Percentiles rank a stretch among this genome's conserved stretches.
Conservation (phyloP, 2,113 vertebrate species). For the Lophotis ruficrista region DNA sequence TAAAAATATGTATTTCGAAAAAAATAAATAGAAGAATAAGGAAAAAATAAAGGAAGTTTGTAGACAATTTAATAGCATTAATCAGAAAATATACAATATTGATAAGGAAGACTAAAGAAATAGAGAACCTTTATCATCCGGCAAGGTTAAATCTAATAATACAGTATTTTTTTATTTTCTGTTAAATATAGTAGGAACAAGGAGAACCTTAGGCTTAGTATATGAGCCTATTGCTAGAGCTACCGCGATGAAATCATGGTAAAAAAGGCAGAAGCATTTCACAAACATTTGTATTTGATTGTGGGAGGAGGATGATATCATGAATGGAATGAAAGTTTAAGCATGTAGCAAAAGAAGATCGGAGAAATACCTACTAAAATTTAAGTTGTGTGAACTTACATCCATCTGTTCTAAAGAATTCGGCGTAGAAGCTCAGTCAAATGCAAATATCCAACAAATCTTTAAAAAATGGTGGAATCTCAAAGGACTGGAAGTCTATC, state of each 20-base stretch:
- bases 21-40: background rate
- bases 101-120: background rate
- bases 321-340: background rate
- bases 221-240: background rate
- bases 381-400: background rate
- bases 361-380: background rate
- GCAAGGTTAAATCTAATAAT: background rate
- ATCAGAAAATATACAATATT: background rate
- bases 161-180: background rate
- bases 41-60: background rate
- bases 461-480: background rate
- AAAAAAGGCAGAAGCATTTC: background rate
- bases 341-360: background rate
- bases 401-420: background rate
- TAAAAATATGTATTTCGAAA: background rate
- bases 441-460: background rate
- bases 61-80: background rate
- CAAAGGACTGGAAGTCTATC: background rate
- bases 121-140: background rate
- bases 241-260: background rate
- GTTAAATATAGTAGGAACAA: background rate
- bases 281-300: background rate
- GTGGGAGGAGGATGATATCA: background rate
- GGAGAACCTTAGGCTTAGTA: background rate
- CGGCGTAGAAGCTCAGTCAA: background rate